Evolutionary conservation across 2,888 invertebrate species (phyloP), one percentile per base, ranked within the genome.

Genomic region (Lycocerus yunnanus): DNA sequence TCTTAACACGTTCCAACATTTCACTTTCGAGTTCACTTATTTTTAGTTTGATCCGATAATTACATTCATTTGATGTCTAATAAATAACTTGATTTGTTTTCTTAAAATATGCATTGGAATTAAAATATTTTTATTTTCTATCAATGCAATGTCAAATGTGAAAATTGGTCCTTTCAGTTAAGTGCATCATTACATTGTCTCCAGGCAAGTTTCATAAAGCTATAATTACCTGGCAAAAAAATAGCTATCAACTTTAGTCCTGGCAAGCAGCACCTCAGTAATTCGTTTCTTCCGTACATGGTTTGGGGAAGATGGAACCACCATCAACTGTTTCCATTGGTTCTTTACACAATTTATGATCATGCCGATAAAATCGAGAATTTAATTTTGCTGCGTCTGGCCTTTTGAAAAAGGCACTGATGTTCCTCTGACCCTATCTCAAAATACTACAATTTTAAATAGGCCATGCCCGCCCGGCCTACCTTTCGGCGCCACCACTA

Each of bases 1-100:
- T 63, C 18, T 13, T 18, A 63, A 63, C 61, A 63, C 61, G 61
- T 63, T 18, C 61, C 61, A 63, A 63, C 61, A 63, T 63, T 63
- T 63, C 61, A 18, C 61, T 63, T 63, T 63, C 20, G 20, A 63
- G 15, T 63, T 16, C 16, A 60, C 16, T 60, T 60, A 16, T 60
- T 60, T 60, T 16, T 63, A 18, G 20, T 63, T 18, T 18, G 16
- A 63, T 9, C 13, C 11, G 16, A 18, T 63, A 15, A 63, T 63
- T 63, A 63, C 9, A 18, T 63, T 18, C 18, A 63, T 15, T 63
- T 63, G 13, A 18, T 15, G 61, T 6, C 1, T 63, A 18, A 18
- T 16, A n/a, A 18, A 18, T 13, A 63, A 63, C 20, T 63, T 63
- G n/a, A 43, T 43, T 43, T 43, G 43, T n/a, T n/a, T 13, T 43